Conservation (phyloP, 2,113 vertebrate genomes). For the Barnardius zonarius region DNA sequence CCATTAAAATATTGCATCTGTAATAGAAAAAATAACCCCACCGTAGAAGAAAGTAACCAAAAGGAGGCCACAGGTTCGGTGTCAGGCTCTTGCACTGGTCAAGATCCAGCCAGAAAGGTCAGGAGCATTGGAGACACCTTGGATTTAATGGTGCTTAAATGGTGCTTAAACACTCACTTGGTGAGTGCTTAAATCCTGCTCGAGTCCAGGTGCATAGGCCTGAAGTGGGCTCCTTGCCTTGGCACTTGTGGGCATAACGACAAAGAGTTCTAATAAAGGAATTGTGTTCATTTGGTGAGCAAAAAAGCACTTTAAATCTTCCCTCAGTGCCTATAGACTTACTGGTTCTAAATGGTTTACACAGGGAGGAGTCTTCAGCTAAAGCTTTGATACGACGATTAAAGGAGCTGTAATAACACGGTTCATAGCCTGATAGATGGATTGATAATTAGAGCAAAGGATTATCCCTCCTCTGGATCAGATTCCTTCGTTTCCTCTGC, state of each 20-base stretch:
- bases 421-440: background rate
- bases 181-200: background rate
- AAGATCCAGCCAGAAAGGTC: background rate
- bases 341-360: background rate
- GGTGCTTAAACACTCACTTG: background rate
- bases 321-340: background rate
- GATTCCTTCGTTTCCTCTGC: background rate
- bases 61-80: background rate
- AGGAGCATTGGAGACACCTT: background rate
- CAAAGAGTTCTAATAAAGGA: background rate
- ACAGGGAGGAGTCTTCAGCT: background rate
- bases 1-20: background rate
- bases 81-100: background rate
- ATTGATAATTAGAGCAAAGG: background rate
- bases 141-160: background rate
- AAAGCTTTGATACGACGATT: background rate
- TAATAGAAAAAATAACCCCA: too few relatives aligned
- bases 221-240: background rate
- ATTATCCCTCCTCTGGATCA: background rate
- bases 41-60: background rate
- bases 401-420: background rate
- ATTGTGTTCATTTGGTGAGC: background rate
- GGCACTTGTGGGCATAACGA: background rate
- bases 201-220: background rate
- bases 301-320: background rate